Base-by-base conservation (phyloP, 1,140 invertebrate genomes). In the Ruditapes philippinarum region DNA sequence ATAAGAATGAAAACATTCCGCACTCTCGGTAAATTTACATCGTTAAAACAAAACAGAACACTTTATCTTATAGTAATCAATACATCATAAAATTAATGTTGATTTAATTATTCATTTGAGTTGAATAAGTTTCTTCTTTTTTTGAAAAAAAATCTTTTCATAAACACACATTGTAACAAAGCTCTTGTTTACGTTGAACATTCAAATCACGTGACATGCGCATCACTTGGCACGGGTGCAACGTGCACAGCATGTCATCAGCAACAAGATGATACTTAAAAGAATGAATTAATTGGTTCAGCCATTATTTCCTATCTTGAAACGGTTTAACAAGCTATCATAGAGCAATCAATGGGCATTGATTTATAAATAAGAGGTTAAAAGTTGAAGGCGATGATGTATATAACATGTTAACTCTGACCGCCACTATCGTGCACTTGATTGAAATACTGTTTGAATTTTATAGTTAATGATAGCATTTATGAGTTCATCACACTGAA, bases 361-460 rank as follows among this genome's bases (percentile, higher is more conserved):
- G 82, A 85, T 85, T 85, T 85, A 85, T 85, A 70, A 85, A 85
- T 70, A 49, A 33, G 45, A 86, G 84, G 84, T 86, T 65, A 76
- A 86, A 86, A 86, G 84, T 76, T 78, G 70, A 51, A 31, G 70
- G 36, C 68, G 84, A 62, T 86, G 84, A 86, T 86, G 70, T 86
- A 86, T 86, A 42, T 57, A 3, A 49, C 84, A 38, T 86, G 84
- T 86, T 62, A 49, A 76, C 84, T 28, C 42, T 78, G 84, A 76
- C 84, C 84, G 60, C n/a, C 33, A 1, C 31, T 76, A 76, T 86
- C 70, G 11, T 28, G 1, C 11, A 0, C 36, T 14, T 86, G 84
- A 86, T 78, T 73, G 82, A 85, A 60, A 49, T 60, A 62, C 70
- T 60, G 70, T 40, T 40, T 36, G n/a, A 65, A 38, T 40, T 81